These are phyloP conservation scores for Cremastobaeus sp. DNA, from an alignment of 2,888 invertebrate species.

Conservation along the genomic window DNA sequence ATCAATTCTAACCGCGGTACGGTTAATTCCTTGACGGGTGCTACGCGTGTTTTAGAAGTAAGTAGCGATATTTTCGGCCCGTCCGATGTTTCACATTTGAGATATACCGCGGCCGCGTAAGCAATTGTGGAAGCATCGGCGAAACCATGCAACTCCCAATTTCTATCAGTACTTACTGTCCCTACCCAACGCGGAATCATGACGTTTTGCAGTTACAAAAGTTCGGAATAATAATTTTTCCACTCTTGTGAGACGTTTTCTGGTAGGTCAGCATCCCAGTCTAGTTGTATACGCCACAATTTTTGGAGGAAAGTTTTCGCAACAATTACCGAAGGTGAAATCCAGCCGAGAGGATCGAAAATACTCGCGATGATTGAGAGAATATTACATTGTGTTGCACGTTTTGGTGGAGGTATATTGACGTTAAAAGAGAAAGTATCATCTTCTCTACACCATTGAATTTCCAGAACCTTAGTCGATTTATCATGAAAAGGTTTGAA, in stretches of 20 bases:
- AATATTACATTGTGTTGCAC: no score
- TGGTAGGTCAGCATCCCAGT: neutral
- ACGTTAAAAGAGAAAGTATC: conserved; percentile 1
- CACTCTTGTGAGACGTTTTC: neutral
- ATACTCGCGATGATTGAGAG: neutral
- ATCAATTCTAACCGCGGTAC: no score
- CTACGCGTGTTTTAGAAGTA: neutral
- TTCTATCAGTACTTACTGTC: no score
- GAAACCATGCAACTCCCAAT: neutral
- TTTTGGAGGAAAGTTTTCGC: neutral
- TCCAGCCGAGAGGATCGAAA: neutral
- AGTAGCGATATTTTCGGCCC: neutral
- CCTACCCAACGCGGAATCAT: neutral
- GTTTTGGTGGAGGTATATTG: no score
- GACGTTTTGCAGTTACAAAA: neutral
- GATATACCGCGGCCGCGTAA: neutral
- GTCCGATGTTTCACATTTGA: neutral
- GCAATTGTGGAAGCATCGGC: neutral
- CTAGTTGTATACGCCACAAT: neutral
- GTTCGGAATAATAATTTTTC: neutral
- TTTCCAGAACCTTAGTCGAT: conserved; percentile 1
- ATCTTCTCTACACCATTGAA: conserved; percentile 3
- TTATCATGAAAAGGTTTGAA: neutral
- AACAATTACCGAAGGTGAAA: neutral
- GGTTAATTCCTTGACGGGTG: neutral